Evolutionary conservation across 2,888 invertebrate genomes (phyloP).

Genomic region (Lycophotia porphyrea): DNA sequence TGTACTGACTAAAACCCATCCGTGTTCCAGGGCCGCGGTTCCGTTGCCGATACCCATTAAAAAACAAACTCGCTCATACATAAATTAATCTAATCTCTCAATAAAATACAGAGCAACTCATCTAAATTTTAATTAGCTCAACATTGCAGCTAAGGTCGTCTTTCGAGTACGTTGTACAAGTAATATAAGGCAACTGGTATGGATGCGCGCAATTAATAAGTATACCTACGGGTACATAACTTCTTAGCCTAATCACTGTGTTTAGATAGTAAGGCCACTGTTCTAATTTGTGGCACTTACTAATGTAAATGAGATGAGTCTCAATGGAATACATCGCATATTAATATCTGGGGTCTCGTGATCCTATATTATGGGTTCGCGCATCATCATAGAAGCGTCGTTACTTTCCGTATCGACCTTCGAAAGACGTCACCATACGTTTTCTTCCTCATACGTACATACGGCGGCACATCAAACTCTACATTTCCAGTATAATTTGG

Average conservation of each 20-base stretch:
- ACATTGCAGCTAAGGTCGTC: slow-evolving; percentile 46
- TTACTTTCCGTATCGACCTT: slow-evolving; percentile 64
- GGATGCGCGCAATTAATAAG: slow-evolving; percentile 48
- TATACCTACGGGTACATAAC: slow-evolving; percentile 35
- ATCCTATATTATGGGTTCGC: slow-evolving; percentile 64
- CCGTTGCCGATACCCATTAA: slow-evolving; percentile 15
- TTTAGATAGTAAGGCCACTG: slow-evolving; percentile 77
- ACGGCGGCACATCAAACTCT: too few relatives aligned
- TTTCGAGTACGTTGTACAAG: slow-evolving; percentile 19
- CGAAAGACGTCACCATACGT: slow-evolving; percentile 24
- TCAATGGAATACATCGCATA: slow-evolving; percentile 64
- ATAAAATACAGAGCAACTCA: slow-evolving; percentile 43
- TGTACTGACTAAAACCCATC: too few relatives aligned
- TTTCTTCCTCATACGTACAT: slow-evolving; percentile 6
- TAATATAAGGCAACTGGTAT: slow-evolving; percentile 40
- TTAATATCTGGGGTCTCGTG: slow-evolving; percentile 67
- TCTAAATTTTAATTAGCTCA: slow-evolving; percentile 57
- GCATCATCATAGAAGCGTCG: slow-evolving; percentile 38
- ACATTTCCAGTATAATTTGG: too few relatives aligned
- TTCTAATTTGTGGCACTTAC: slow-evolving; percentile 75
- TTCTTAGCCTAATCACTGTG: slow-evolving; percentile 53
- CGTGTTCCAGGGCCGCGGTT: too few relatives aligned
- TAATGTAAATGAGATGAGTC: slow-evolving; percentile 78
- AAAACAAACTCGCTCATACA: slow-evolving; percentile 22
- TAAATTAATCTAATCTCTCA: slow-evolving; percentile 24